phyloP scores from a whole-genome alignment of 1,140 invertebrate genomes.

The Hermetia illucens region DNA sequence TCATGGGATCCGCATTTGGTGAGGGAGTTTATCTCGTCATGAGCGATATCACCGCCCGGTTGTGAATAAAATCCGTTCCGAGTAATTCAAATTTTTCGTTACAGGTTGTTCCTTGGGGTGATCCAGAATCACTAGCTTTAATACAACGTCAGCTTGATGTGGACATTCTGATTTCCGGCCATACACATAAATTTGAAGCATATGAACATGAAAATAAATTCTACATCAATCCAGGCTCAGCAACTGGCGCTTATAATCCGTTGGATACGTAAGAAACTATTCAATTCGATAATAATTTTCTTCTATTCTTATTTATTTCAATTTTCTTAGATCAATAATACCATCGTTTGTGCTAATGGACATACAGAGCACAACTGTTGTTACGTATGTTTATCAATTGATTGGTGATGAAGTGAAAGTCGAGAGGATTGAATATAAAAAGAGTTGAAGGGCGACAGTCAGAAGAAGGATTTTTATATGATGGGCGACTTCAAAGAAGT shows the following conservation, averaged over 20 bases:
- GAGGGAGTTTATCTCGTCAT: too few species aligned
- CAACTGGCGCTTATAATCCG: constrained; percentile 93
- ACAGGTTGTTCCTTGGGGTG: constrained; percentile 78
- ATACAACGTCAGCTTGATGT: constrained; percentile 95
- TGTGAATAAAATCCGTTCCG: too few species aligned
- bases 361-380: constrained; percentile 94
- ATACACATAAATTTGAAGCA: constrained; percentile 97
- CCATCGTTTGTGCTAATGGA: constrained; percentile 99
- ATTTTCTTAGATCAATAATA: constrained; percentile 63
- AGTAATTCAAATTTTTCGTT: background rate
- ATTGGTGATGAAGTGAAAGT: constrained; percentile 98
- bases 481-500: too few species aligned
- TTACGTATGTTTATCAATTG: constrained; percentile 96
- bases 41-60: too few species aligned
- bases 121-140: constrained; percentile 81
- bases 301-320: constrained; percentile 15
- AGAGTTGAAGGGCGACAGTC: too few species aligned
- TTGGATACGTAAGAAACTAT: constrained; percentile 59
- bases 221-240: constrained; percentile 98
- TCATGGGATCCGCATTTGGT: too few species aligned
- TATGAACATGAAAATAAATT: constrained; percentile 99
- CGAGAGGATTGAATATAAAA: constrained; percentile 95
- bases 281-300: constrained; percentile 6
- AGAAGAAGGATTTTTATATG: too few species aligned
- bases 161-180: constrained; percentile 96